Conservation (phyloP, 2,888 invertebrate species). For the Tetramorium bicarinatum region DNA sequence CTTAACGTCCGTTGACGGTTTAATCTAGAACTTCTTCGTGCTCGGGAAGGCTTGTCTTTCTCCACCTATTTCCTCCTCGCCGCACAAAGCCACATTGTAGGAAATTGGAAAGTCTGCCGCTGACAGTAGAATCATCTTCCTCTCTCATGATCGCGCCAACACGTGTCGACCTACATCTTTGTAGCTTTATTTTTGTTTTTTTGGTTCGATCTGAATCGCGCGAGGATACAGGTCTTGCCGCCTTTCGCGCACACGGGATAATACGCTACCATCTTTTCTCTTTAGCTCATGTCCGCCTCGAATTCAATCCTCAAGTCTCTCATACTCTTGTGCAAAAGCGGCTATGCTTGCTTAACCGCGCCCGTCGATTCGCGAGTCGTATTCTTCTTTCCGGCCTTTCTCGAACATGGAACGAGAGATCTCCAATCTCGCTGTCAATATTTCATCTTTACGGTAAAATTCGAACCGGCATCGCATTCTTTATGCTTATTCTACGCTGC, state of each 20-base stretch:
- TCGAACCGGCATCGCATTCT: neutral
- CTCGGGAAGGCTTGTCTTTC: slow-evolving; percentile 28
- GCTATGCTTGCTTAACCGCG: slow-evolving; percentile 39
- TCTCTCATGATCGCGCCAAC: slow-evolving; percentile 44
- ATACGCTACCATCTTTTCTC: slow-evolving; percentile 43
- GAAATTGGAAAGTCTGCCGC: slow-evolving; percentile 56
- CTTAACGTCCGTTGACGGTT: slow-evolving; percentile 27
- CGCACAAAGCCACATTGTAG: slow-evolving; percentile 52
- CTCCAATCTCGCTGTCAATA: slow-evolving; percentile 52
- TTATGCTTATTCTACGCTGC: neutral
- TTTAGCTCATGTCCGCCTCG: slow-evolving; percentile 20
- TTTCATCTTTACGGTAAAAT: slow-evolving; percentile 28
- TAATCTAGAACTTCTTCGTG: slow-evolving; percentile 33
- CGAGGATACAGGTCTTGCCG: slow-evolving; percentile 8
- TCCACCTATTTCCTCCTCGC: slow-evolving; percentile 1
- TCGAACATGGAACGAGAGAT: slow-evolving; percentile 27
- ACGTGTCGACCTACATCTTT: slow-evolving; percentile 50
- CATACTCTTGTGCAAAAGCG: slow-evolving; percentile 11
- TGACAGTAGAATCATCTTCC: slow-evolving; percentile 49
- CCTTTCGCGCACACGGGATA: slow-evolving; percentile 34
- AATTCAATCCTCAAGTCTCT: slow-evolving; percentile 26
- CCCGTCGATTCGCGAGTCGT: slow-evolving; percentile 34
- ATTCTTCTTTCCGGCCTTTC: slow-evolving; percentile 6
- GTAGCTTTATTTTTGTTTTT: slow-evolving; percentile 35
- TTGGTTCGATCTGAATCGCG: slow-evolving; percentile 34